Conservation (phyloP, 2,113 vertebrate species). For the human region GRCh38 chr4:33521501-33522000, state of each 20-base stretch:
- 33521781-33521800: background rate
- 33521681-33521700: background rate
- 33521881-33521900: background rate
- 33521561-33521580: background rate
- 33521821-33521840: background rate
- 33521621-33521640: background rate
- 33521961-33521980: background rate
- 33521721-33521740: accelerated
- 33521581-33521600: background rate
- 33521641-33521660: background rate
- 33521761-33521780: background rate
- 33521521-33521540: background rate
- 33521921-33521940: background rate
- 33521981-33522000: background rate
- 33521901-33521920: background rate
- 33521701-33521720: background rate
- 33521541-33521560: background rate
- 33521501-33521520: background rate
- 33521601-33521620: background rate
- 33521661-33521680: background rate
- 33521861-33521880: background rate
- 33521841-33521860: background rate
- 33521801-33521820: background rate
- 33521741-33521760: background rate
- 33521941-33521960: background rate